Conservation (phyloP, 2,888 invertebrate genomes). For the Agrotis clavis region DNA sequence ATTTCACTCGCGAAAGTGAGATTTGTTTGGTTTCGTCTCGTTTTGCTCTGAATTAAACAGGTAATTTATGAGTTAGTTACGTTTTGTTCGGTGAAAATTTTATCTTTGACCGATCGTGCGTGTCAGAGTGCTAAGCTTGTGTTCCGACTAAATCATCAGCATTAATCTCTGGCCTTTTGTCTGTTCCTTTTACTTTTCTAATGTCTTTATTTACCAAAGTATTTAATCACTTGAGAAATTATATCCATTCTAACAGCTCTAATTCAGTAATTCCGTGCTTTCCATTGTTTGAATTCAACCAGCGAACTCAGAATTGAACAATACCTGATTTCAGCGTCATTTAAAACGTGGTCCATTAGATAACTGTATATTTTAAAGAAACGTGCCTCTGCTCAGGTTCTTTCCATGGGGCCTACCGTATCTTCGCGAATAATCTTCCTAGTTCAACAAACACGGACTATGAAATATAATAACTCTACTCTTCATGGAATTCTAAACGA, state of each 20-base stretch:
- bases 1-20: slow-evolving; percentile 76
- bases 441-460: slow-evolving; percentile 52
- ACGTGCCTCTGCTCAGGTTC: slow-evolving; percentile 13
- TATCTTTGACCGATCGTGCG: slow-evolving; percentile 32
- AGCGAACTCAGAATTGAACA: slow-evolving; percentile 12
- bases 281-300: slow-evolving; percentile 2
- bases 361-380: slow-evolving; percentile 39
- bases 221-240: not conserved
- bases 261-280: not conserved
- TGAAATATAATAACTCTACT: slow-evolving; percentile 53
- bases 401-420: slow-evolving; percentile 46
- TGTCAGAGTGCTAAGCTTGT: slow-evolving; percentile 8
- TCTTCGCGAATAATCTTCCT: slow-evolving; percentile 51
- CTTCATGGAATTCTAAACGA: slow-evolving; percentile 59
- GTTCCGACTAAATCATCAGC: slow-evolving; percentile 6
- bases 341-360: not conserved
- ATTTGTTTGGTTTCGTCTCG: slow-evolving; percentile 69
- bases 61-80: slow-evolving; percentile 58
- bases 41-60: slow-evolving; percentile 63
- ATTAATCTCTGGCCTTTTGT: not conserved
- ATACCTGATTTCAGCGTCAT: slow-evolving; percentile 17
- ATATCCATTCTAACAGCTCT: not conserved
- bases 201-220: not conserved
- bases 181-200: not conserved
- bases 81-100: slow-evolving; percentile 42